Conservation (phyloP, 2,888 invertebrate genomes). For the Falcaria lacertinaria region DNA sequence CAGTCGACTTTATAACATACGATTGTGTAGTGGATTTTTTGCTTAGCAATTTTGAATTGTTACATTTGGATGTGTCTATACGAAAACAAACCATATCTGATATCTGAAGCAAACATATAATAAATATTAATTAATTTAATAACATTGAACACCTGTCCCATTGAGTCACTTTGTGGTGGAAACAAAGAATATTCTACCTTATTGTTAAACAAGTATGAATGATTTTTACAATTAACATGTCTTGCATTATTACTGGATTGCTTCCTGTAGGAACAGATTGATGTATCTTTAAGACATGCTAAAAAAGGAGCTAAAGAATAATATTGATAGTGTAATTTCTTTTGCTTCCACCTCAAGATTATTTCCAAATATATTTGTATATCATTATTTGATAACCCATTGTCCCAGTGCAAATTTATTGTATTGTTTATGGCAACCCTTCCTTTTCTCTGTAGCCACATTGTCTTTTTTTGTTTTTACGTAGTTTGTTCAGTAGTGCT, state of each 20-base stretch:
- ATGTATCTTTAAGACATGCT: too few relatives aligned
- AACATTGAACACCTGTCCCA: too few relatives aligned
- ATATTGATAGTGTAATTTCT: not conserved
- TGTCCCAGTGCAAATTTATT: conserved; percentile 10
- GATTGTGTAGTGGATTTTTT: not conserved
- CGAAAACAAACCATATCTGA: conserved; percentile 30
- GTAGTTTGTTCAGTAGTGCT: conserved; percentile 17
- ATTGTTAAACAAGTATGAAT: too few relatives aligned
- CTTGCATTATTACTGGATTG: too few relatives aligned
- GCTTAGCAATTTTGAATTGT: conserved; percentile 5
- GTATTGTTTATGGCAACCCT: conserved; percentile 5
- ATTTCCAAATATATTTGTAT: not conserved
- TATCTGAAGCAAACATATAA: conserved; percentile 23
- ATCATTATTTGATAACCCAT: conserved; percentile 11
- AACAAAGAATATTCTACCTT: too few relatives aligned
- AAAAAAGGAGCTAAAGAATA: too few relatives aligned
- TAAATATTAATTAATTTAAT: not conserved
- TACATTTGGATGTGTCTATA: conserved; percentile 21
- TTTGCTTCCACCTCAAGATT: conserved; percentile 3
- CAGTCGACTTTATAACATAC: too few relatives aligned
- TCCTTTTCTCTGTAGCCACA: conserved; percentile 11
- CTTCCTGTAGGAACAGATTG: too few relatives aligned
- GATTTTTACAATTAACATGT: too few relatives aligned
- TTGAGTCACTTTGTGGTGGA: too few relatives aligned
- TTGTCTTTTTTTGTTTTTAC: conserved; percentile 9